Evolutionary conservation across 2,888 invertebrate species (phyloP).

Genomic region (Antitype chi): DNA sequence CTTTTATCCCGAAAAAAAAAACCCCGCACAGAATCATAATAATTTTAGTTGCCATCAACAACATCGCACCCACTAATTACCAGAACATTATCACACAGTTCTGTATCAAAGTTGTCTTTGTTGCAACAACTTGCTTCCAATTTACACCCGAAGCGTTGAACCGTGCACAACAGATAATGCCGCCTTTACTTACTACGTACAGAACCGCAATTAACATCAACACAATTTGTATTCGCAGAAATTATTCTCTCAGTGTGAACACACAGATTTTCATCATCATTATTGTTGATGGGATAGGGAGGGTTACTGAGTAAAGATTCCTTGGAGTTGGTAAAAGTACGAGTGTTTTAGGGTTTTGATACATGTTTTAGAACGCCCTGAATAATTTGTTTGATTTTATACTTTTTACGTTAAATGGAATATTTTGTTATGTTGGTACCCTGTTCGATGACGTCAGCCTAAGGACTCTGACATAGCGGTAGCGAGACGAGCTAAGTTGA

Average conservation of each 20-base stretch:
- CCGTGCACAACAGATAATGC: conserved; percentile 65
- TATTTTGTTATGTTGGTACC: not conserved
- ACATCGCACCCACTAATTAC: conserved; percentile 46
- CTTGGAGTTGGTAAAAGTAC: conserved; percentile 5
- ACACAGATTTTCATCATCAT: conserved; percentile 65
- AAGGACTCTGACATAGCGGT: not conserved
- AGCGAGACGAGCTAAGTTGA: not conserved
- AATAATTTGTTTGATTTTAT: conserved; percentile 2
- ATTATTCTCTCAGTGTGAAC: conserved; percentile 54
- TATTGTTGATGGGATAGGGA: conserved; percentile 51
- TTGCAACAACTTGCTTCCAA: conserved; percentile 58
- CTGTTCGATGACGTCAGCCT: not conserved
- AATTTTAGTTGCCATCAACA: not conserved
- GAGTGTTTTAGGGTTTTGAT: not conserved
- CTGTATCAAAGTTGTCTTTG: conserved; percentile 52
- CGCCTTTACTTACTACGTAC: conserved; percentile 51
- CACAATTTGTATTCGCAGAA: conserved; percentile 59
- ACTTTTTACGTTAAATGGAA: not conserved
- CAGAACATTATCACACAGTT: conserved; percentile 45
- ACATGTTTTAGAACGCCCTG: conserved; percentile 1
- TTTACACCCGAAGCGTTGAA: conserved; percentile 62
- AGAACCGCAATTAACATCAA: conserved; percentile 60
- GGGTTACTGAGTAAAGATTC: not conserved
- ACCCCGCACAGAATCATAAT: not conserved
- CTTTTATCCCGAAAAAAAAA: not conserved